These are phyloP conservation scores for Coendou prehensilis DNA, from an alignment of 2,797 vertebrate genomes.

Conservation along the genomic window DNA sequence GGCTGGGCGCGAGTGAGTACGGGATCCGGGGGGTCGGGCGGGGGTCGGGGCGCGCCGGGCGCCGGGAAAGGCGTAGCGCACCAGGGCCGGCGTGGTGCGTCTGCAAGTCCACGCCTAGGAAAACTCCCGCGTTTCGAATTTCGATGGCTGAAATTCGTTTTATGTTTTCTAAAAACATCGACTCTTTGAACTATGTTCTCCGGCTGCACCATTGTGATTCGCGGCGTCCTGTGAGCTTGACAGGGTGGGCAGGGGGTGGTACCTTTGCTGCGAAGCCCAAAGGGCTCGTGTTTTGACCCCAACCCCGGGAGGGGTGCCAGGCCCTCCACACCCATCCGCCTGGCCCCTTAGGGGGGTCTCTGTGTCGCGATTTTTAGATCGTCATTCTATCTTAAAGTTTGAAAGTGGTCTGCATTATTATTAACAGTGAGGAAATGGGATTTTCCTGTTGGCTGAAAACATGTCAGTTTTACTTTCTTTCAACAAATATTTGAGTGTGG, in stretches of 20 bases:
- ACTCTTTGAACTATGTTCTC: background rate
- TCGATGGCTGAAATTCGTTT: background rate
- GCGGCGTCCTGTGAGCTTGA: background rate
- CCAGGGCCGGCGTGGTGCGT: background rate
- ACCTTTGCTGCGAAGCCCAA: background rate
- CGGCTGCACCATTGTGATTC: background rate
- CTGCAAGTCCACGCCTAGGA: background rate
- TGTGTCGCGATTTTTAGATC: background rate
- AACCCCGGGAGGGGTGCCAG: background rate
- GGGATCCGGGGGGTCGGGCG: background rate
- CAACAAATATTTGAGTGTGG: background rate
- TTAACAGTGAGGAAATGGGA: background rate
- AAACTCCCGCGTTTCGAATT: background rate
- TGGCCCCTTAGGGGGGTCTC: background rate
- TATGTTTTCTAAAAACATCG: background rate
- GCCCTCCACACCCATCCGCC: background rate
- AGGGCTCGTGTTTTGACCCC: background rate
- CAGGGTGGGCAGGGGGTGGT: background rate
- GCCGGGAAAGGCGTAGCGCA: background rate
- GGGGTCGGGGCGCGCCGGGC: background rate
- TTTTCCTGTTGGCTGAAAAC: background rate
- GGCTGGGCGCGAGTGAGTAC: constrained; percentile 66
- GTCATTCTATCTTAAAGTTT: no score
- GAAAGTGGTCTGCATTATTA: background rate
- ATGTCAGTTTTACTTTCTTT: background rate